These are phyloP conservation scores for Syritta pipiens DNA, from an alignment of 2,888 invertebrate species.

Conservation along the genomic window DNA sequence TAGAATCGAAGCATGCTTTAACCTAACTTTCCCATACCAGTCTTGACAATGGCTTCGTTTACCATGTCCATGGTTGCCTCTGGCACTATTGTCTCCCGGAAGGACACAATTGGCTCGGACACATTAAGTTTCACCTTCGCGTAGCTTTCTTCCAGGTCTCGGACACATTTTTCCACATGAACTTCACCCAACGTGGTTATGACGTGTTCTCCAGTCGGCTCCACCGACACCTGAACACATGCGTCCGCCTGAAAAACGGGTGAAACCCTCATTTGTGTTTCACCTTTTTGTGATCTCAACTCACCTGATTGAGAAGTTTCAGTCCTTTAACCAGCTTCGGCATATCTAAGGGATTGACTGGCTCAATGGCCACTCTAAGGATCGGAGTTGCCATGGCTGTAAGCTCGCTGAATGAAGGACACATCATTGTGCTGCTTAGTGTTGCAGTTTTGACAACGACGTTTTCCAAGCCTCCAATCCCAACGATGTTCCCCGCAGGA, in stretches of 20 bases:
- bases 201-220: conserved; percentile 97
- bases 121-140: conserved; percentile 93
- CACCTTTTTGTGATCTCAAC: background rate
- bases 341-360: conserved; percentile 89
- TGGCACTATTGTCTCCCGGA: conserved; percentile 94
- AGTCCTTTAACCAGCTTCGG: conserved; percentile 87
- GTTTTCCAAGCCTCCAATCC: conserved; percentile 91
- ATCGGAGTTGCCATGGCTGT: conserved; percentile 90
- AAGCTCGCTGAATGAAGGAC: conserved; percentile 93
- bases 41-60: conserved; percentile 88
- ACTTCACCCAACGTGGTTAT: conserved; percentile 97
- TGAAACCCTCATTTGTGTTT: background rate
- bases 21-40: conserved; percentile 73
- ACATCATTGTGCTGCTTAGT: conserved; percentile 88
- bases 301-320: conserved; percentile 91
- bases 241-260: conserved; percentile 83
- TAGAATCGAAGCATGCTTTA: too few relatives aligned
- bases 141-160: conserved; percentile 91
- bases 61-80: conserved; percentile 91
- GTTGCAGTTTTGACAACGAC: conserved; percentile 94
- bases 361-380: conserved; percentile 95
- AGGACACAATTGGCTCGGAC: conserved; percentile 97
- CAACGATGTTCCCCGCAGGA: conserved; percentile 94
- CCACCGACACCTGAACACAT: conserved; percentile 92
- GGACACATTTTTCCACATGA: conserved; percentile 96